A percentile compares a stretch with the other conserved stretches of the same genome.
These are phyloP conservation scores for Pardosa pseudoannulata DNA, from an alignment of 2,888 invertebrate genomes.

Conservation along the genomic window DNA sequence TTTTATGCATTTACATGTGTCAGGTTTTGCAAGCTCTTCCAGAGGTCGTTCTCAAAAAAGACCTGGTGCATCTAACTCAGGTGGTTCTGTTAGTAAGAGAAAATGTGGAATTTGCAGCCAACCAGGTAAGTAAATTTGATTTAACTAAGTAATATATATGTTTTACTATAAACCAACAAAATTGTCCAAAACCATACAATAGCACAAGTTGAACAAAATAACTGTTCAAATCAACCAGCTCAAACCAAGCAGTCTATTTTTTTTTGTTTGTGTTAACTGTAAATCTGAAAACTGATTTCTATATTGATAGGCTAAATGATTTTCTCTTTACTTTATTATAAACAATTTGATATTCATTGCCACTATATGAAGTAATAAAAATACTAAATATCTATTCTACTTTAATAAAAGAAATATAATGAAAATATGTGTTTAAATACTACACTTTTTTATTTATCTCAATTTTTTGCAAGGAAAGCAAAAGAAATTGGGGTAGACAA, in stretches of 20 bases:
- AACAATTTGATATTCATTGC: no score
- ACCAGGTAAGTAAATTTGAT: slow-evolving; percentile 81
- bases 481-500: no score
- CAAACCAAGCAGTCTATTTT: background rate
- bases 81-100: slow-evolving; percentile 76
- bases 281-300: background rate
- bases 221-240: background rate
- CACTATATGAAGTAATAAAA: no score
- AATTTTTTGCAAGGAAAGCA: no score
- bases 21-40: slow-evolving; percentile 13
- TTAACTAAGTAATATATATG: no score
- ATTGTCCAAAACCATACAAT: no score
- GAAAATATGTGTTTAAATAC: no score
- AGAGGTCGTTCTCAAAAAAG: slow-evolving; percentile 21
- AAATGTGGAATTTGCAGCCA: slow-evolving; percentile 86
- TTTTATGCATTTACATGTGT: background rate
- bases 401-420: no score
- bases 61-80: slow-evolving; percentile 13
- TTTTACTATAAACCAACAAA: background rate
- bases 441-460: no score
- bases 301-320: background rate
- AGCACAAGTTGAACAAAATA: background rate
- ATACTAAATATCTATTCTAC: no score
- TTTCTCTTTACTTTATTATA: no score
- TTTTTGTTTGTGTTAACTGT: background rate